Percentiles rank a stretch among this genome's conserved stretches.
Conservation (phyloP, 2,113 vertebrate genomes). For the Irena cyanogastra region DNA sequence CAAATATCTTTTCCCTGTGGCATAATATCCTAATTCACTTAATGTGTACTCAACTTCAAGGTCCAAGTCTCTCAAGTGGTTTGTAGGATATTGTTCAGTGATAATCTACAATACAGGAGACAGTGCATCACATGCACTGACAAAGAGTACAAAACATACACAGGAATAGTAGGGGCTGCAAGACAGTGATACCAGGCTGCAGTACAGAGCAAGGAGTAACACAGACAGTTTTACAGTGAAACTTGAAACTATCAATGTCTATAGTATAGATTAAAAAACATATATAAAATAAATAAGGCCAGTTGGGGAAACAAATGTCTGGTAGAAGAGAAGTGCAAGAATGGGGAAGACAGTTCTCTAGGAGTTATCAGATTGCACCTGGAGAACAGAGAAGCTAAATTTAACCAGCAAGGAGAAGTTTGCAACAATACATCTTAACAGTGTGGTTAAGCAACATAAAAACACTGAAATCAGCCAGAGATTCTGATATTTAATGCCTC, state of each 20-base stretch:
- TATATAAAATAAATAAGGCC: not conserved
- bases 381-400: not conserved
- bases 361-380: not conserved
- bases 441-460: constrained; percentile 1
- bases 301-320: not conserved
- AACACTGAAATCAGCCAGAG: not conserved
- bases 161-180: not conserved
- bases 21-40: not conserved
- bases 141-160: not conserved
- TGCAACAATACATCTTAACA: not conserved
- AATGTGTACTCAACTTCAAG: not conserved
- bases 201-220: not conserved
- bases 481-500: not conserved
- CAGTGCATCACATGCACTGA: not conserved
- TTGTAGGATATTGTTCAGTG: not conserved
- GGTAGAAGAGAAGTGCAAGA: not conserved
- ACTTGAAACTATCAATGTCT: not conserved
- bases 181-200: not conserved
- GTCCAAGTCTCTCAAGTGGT: not conserved
- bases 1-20: not conserved
- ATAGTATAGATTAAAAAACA: not conserved
- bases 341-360: not conserved
- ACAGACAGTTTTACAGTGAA: not conserved
- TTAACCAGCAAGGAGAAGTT: not conserved
- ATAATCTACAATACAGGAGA: not conserved